Conservation (phyloP, 2,797 vertebrate species). For the Rhabdomys pumilio region DNA sequence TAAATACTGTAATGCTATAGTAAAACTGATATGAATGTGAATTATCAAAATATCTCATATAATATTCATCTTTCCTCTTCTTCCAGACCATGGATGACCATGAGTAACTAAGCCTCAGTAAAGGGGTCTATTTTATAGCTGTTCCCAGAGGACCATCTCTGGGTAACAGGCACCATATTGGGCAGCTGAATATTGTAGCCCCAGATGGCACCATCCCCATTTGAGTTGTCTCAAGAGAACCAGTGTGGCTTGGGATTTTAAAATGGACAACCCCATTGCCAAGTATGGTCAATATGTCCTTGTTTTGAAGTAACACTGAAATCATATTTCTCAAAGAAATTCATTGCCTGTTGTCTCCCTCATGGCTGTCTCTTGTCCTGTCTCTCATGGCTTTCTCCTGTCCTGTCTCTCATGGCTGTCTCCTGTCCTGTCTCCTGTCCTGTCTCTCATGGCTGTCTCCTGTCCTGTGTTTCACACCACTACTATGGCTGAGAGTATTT, state of each 20-base stretch:
- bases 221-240: slow-evolving; percentile 29
- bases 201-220: accelerated
- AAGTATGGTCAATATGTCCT: not conserved
- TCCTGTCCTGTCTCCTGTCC: no score
- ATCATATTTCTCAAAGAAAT: not conserved
- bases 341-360: no score
- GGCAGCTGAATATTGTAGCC: not conserved
- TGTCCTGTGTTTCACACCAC: not conserved
- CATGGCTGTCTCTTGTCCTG: not conserved
- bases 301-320: slow-evolving; percentile 41
- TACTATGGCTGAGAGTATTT: not conserved
- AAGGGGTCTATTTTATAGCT: no score
- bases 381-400: no score
- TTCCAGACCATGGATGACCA: not conserved
- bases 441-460: no score
- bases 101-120: not conserved
- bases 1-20: not conserved
- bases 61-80: not conserved
- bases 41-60: not conserved
- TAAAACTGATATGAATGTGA: not conserved
- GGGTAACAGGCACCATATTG: accelerated
- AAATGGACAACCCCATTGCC: not conserved
- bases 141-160: not conserved
- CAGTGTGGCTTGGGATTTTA: not conserved
- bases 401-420: no score